Conservation (phyloP, 2,113 vertebrate genomes). For the Mustelus asterias region DNA sequence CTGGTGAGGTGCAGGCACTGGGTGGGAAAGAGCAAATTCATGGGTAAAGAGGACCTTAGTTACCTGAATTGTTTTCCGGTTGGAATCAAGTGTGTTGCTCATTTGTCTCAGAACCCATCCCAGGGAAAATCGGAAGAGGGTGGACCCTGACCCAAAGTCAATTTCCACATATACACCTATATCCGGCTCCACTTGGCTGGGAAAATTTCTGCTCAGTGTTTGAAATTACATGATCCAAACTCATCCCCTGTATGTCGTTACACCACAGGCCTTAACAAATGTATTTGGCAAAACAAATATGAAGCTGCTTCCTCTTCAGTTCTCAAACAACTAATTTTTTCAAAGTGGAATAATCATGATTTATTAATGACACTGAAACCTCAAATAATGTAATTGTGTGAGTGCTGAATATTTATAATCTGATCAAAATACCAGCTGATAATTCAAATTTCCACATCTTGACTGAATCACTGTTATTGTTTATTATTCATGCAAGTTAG, state of each 20-base stretch:
- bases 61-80: too few relatives aligned
- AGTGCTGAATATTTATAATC: conserved; percentile 11
- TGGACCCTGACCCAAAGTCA: too few relatives aligned
- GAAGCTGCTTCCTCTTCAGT: not conserved
- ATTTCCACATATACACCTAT: too few relatives aligned
- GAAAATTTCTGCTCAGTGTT: not conserved
- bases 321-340: not conserved
- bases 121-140: too few relatives aligned
- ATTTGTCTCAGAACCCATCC: too few relatives aligned
- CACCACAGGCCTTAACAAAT: not conserved
- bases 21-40: too few relatives aligned
- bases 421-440: not conserved
- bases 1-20: too few relatives aligned
- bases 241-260: not conserved
- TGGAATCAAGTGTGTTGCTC: too few relatives aligned
- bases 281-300: not conserved
- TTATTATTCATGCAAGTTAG: not conserved
- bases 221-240: not conserved
- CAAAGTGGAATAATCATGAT: not conserved
- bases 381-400: not conserved
- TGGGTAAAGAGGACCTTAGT: too few relatives aligned
- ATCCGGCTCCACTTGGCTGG: too few relatives aligned
- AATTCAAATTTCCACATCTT: not conserved
- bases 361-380: not conserved
- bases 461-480: conserved; percentile 17